These are phyloP conservation scores for Orchesella cincta DNA, from an alignment of 1,140 invertebrate species.

Conservation along the genomic window DNA sequence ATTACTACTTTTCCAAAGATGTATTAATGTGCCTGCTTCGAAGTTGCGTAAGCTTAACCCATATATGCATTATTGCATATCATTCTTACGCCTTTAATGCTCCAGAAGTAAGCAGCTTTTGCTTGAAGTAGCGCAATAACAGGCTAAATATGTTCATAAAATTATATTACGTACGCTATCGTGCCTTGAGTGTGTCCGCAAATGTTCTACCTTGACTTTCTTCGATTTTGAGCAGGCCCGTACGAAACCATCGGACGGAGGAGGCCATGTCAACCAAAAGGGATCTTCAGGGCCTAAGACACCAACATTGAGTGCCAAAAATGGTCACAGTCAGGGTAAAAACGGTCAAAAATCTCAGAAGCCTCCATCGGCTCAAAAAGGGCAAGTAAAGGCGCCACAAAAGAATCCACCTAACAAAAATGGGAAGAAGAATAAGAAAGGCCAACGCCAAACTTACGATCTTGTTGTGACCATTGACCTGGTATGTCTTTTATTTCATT, in stretches of 20 bases:
- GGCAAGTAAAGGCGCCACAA: slow-evolving; percentile 53
- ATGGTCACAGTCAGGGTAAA: slow-evolving; percentile 59
- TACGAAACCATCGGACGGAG: slow-evolving; percentile 76
- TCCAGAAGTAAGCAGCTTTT: too few species aligned
- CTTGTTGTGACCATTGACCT: slow-evolving; percentile 78
- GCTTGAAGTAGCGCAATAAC: too few species aligned
- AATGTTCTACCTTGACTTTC: slow-evolving; percentile 15
- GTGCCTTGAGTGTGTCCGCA: too few species aligned
- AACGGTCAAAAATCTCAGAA: slow-evolving; percentile 59
- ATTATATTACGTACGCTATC: too few species aligned
- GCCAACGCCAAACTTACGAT: slow-evolving; percentile 77
- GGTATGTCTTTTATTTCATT: slow-evolving; percentile 60
- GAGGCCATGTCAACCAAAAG: slow-evolving; percentile 66
- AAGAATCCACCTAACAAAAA: slow-evolving; percentile 53
- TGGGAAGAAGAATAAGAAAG: slow-evolving; percentile 72
- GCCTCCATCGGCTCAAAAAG: slow-evolving; percentile 65
- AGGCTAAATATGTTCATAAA: too few species aligned
- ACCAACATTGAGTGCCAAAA: slow-evolving; percentile 63
- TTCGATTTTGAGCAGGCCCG: slow-evolving; percentile 64
- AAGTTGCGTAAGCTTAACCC: too few species aligned
- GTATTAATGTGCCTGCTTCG: too few species aligned
- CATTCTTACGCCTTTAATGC: too few species aligned
- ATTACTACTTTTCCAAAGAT: too few species aligned
- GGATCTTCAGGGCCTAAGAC: slow-evolving; percentile 60
- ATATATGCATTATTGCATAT: too few species aligned